phyloP scores from a whole-genome alignment of 1,140 invertebrate genomes.

The Pseudomyrmex flavicornis region DNA sequence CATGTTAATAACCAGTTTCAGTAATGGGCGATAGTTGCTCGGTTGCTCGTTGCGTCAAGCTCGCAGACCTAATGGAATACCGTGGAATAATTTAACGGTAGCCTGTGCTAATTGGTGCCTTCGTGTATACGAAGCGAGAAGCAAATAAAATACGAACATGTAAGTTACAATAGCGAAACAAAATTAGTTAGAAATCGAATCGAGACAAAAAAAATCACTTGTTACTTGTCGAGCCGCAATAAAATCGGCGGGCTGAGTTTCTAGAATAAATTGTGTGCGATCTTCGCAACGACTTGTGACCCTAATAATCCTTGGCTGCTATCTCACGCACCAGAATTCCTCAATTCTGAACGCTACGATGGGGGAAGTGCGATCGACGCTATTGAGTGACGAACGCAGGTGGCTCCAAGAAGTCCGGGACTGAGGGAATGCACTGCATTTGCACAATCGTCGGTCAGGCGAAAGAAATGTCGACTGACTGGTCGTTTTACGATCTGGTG shows the following conservation, averaged over 20 bases:
- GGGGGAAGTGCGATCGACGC: not conserved
- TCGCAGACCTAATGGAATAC: constrained; percentile 10
- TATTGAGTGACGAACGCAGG: not conserved
- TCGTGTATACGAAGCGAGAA: not conserved
- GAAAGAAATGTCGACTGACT: constrained; percentile 43
- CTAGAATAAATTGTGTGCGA: not conserved
- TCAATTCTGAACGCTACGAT: too few species aligned
- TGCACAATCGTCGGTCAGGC: constrained; percentile 49
- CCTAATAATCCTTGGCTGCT: not conserved
- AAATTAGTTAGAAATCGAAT: constrained; percentile 18
- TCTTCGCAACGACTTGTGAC: not conserved
- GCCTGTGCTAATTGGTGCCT: not conserved
- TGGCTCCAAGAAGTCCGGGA: constrained; percentile 25
- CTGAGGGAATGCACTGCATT: constrained; percentile 52
- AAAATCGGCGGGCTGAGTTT: not conserved
- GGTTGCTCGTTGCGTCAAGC: constrained; percentile 15
- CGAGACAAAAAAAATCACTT: constrained; percentile 5
- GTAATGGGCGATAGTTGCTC: not conserved
- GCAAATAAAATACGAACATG: not conserved
- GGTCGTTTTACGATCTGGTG: constrained; percentile 1
- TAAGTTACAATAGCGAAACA: constrained; percentile 12
- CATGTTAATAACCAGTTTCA: not conserved
- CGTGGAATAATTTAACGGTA: constrained; percentile 55
- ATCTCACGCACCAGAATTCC: not conserved
- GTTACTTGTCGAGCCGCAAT: too few species aligned